These are phyloP conservation scores for Nothoprocta pentlandii DNA, from an alignment of 2,113 vertebrate genomes.

Conservation along the genomic window DNA sequence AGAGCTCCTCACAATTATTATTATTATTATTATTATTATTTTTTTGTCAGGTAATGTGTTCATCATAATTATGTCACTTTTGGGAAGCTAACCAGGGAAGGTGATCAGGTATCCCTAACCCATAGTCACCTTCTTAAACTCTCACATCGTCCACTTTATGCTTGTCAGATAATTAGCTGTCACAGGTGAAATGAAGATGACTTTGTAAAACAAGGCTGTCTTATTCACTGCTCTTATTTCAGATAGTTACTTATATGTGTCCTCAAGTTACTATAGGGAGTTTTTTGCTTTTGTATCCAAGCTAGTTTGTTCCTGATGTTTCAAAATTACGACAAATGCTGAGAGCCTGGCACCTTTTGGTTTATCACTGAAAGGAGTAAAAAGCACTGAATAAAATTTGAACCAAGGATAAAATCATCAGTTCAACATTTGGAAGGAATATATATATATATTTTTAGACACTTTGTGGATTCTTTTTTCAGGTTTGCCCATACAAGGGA, in stretches of 20 bases:
- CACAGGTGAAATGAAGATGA: background rate
- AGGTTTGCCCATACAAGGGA: background rate
- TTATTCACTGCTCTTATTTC: background rate
- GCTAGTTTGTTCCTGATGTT: background rate
- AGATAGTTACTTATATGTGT: background rate
- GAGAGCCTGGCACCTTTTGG: background rate
- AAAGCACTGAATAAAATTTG: background rate
- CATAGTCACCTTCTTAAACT: background rate
- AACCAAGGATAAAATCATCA: background rate
- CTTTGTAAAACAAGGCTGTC: background rate
- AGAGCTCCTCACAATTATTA: background rate
- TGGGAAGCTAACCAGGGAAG: background rate
- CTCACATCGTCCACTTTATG: fast-evolving
- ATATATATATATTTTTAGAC: too few species aligned
- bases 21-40: too few species aligned
- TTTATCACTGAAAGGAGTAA: background rate
- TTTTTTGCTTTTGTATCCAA: background rate
- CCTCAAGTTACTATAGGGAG: background rate
- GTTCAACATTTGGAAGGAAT: background rate
- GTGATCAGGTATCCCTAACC: background rate
- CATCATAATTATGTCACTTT: background rate
- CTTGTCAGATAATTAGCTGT: background rate
- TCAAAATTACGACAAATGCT: background rate
- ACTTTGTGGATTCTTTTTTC: too few species aligned
- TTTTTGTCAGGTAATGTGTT: background rate